phyloP scores from a whole-genome alignment of 1,140 invertebrate genomes.

The Oedothorax gibbosus region DNA sequence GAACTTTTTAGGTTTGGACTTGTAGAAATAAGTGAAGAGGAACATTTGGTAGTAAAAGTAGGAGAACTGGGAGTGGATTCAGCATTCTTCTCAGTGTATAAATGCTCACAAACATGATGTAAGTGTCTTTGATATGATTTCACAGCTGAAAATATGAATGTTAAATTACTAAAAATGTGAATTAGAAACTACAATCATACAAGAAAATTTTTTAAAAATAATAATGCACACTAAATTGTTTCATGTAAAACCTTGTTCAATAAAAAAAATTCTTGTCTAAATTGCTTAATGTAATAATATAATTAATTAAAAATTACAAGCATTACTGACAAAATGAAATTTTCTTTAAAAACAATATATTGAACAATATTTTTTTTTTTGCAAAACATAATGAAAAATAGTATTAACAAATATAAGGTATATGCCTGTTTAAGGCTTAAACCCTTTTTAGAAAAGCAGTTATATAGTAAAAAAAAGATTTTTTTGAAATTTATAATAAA shows the following conservation, averaged over 20 bases:
- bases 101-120: slow-evolving; percentile 65
- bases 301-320: not conserved
- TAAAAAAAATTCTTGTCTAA: too few species aligned
- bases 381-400: too few species aligned
- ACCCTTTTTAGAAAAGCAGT: too few species aligned
- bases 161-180: not conserved
- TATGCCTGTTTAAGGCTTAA: too few species aligned
- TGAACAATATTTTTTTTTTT: too few species aligned
- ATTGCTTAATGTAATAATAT: not conserved
- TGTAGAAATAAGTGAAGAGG: not conserved
- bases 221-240: too few species aligned
- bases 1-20: slow-evolving; percentile 29
- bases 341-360: too few species aligned
- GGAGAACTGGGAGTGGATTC: slow-evolving; percentile 55
- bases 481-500: too few species aligned
- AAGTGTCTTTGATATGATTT: slow-evolving; percentile 76
- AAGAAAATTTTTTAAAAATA: not conserved
- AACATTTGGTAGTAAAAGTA: slow-evolving; percentile 26
- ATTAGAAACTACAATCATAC: not conserved
- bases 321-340: too few species aligned
- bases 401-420: too few species aligned
- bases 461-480: too few species aligned
- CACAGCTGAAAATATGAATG: slow-evolving; percentile 68
- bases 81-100: not conserved
- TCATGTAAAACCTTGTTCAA: too few species aligned